phyloP scores from a whole-genome alignment of 2,113 vertebrate species.

The Gallinago media region DNA sequence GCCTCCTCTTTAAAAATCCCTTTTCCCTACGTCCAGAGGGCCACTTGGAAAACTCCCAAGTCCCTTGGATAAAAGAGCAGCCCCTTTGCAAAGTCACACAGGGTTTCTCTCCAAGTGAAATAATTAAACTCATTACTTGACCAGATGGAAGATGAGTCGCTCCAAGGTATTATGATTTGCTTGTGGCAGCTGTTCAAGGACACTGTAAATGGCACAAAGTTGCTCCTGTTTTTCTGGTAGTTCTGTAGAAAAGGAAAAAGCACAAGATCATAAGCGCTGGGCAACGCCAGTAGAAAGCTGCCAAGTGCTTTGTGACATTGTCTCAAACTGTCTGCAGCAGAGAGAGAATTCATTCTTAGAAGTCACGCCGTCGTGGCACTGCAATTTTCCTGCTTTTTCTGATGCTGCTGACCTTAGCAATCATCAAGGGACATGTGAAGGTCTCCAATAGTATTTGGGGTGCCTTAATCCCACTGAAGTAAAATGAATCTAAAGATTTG shows the following conservation, averaged over 20 bases:
- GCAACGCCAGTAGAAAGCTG: not conserved
- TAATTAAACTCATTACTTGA: slow-evolving; percentile 81
- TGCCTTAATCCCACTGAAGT: not conserved
- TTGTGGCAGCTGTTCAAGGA: slow-evolving; percentile 89
- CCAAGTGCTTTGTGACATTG: not conserved
- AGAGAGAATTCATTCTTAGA: not conserved
- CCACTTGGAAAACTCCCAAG: not conserved
- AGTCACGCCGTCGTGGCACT: not conserved
- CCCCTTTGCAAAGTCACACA: not conserved
- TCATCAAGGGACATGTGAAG: not conserved
- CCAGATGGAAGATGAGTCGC: slow-evolving; percentile 94
- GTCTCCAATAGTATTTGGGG: not conserved
- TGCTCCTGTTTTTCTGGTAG: slow-evolving; percentile 94
- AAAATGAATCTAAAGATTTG: not conserved
- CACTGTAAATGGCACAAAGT: slow-evolving; percentile 88
- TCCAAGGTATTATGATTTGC: slow-evolving; percentile 90
- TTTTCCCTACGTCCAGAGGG: not conserved
- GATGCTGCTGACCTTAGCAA: not conserved
- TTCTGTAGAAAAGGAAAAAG: slow-evolving; percentile 73
- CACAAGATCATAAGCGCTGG: not conserved
- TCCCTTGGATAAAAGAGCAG: not conserved
- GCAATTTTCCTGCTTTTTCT: not conserved
- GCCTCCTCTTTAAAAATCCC: not conserved
- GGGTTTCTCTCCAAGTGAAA: not conserved
- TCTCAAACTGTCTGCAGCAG: not conserved